These are phyloP conservation scores for Isichthys henryi DNA, from an alignment of 2,113 vertebrate species.

Conservation along the genomic window DNA sequence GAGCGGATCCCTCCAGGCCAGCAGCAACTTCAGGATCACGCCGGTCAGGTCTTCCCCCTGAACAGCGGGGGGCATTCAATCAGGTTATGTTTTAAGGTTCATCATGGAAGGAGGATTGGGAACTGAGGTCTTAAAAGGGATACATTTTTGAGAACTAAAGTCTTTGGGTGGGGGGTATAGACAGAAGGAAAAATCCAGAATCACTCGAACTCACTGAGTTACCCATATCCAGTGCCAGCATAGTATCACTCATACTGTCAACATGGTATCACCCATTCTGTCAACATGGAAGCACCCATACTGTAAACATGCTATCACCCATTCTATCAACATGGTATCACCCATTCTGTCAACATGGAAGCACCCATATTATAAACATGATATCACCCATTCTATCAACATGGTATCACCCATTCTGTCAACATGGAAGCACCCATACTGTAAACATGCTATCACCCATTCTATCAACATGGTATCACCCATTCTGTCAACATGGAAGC, in stretches of 20 bases:
- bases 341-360: background rate
- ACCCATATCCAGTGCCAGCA: background rate
- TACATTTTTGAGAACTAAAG: too few species aligned
- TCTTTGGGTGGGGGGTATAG: background rate
- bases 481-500: background rate
- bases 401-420: background rate
- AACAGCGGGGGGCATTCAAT: background rate
- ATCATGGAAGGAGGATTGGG: background rate
- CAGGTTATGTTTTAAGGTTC: background rate
- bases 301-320: background rate
- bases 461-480: background rate
- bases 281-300: background rate
- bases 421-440: background rate
- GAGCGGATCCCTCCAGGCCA: slow-evolving; percentile 69
- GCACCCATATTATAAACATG: too few species aligned
- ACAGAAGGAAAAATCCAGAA: background rate
- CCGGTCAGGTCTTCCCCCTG: slow-evolving; percentile 65
- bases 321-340: background rate
- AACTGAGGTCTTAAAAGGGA: background rate
- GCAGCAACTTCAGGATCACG: slow-evolving; percentile 66
- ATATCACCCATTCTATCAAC: background rate
- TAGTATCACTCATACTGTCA: background rate
- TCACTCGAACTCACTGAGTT: background rate
- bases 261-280: background rate
- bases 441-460: background rate